Conservation (phyloP, 2,113 vertebrate genomes). For the Laticauda colubrina region DNA sequence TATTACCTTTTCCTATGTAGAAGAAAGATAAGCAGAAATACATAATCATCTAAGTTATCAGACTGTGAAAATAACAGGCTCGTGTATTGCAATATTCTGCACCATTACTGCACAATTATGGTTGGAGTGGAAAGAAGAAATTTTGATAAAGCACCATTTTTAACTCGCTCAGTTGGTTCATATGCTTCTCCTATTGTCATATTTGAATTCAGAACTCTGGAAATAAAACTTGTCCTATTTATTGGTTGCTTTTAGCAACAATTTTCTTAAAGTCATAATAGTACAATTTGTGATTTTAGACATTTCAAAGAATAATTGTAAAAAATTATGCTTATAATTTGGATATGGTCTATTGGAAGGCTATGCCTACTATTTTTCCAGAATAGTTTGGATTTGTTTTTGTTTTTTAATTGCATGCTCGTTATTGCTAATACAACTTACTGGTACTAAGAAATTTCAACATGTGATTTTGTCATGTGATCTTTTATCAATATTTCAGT, state of each 20-base stretch:
- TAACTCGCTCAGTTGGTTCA: neutral
- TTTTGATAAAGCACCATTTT: neutral
- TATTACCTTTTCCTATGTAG: neutral
- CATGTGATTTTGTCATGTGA: neutral
- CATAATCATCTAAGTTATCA: neutral
- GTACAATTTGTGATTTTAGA: neutral
- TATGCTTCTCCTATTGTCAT: neutral
- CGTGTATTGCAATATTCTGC: neutral
- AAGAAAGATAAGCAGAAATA: neutral
- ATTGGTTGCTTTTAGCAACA: neutral
- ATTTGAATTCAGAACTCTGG: neutral
- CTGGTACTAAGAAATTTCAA: neutral
- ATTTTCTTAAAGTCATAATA: neutral
- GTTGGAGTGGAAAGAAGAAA: neutral
- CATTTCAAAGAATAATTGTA: neutral
- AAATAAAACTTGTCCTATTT: neutral
- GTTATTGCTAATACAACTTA: neutral
- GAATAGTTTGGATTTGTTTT: neutral
- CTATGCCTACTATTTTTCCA: neutral
- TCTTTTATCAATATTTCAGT: slow-evolving; percentile 8
- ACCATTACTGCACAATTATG: neutral
- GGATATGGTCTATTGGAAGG: neutral
- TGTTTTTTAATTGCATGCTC: neutral
- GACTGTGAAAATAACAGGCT: neutral
- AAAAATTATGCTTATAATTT: neutral